Evolutionary conservation across 2,888 invertebrate genomes (phyloP), one percentile per base, ranked within the genome.

Genomic region (Phoronis australis): DNA sequence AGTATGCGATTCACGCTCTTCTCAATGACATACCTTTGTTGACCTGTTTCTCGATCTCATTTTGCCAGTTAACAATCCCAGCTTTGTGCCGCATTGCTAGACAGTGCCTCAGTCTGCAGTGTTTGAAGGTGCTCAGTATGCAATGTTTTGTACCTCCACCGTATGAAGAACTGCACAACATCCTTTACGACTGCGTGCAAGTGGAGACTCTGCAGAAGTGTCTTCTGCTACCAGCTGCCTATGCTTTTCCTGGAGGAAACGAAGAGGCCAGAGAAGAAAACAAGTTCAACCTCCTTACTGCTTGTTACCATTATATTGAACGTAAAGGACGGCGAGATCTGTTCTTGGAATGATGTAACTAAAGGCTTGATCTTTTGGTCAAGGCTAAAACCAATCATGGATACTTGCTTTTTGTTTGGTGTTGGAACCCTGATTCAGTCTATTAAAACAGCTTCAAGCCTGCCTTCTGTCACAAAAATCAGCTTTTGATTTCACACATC

Each of bases 131-230:
- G 9, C 45, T 69, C 39, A 59, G 60, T 27, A 42, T 68, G 9
- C 68, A 70, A 57, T 62, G 61, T 39, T 70, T 68, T 50, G 65
- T 62, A 0, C 69, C 70, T 0, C 59, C 64, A 3, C 54, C 64
- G 0, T 27, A 56, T 39, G 48, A 48, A 0, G 65, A 66, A 35
- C 56, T 65, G 12, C 47, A 55, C 25, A 52, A 56, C 5, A 50
- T 70, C 5, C 50, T 70, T 12, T 52, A 60, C 37, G 54, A 55
- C 18, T 60, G 60, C 43, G 52, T 61, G n/a, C 45, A 55, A 44
- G 60, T 68, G 25, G 48, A 46, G 3, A 57, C 55, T 4, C 51
- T 70, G 21, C 69, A 70, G 52, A 67, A 62, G 25, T 65, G 63
- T 44, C 46, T 61, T 4, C 44, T 69, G 27, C 58, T 67, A 22